Base-by-base conservation (phyloP, 2,888 invertebrate species). In the Lypha dubia region DNA sequence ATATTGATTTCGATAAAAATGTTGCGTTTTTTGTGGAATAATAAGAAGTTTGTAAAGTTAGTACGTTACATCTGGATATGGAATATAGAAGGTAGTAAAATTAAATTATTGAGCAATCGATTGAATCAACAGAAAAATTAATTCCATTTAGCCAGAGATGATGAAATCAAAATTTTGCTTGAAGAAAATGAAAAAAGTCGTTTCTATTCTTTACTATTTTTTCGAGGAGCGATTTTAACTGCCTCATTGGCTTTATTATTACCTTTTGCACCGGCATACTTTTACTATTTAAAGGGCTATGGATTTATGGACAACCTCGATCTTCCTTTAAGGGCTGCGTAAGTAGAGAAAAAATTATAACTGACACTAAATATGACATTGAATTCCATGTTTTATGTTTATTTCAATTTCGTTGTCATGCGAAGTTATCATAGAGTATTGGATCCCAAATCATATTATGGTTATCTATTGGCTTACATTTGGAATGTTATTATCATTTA, bases 1-100 rank as follows among this genome's bases (percentile, higher is more conserved):
- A 0, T 80, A 7, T 68, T 87, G 44, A 49, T 75, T 9, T 38
- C 73, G 9, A 76, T 79, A 44, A 87, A 87, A 79, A 63, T 86
- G 11, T 62, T 41, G 9, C 22, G 53, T 9, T 82, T 84, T 51
- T 24, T 87, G 9, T 79, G 71, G 38, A 83, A 85, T 13, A 80
- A 75, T 7, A 24, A 83, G 8, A 80, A 75, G 15, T 80, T 86
- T 62, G 62, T 75, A 9, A 38, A 71, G n/a, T 24, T 86, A 20
- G 65, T 82, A 6, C 60, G 79, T 9, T 22, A 58, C 11, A 74
- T 86, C 35, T 86, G 84, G 76, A 2, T 53, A 62, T 53, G 79
- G 46, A 84, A 79, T n/a, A 20, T 74, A 4, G 62, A 77, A 62
- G 86, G 86, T 86, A 67, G n/a, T n/a, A n/a, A 53, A 15, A 28